phyloP scores from a whole-genome alignment of 2,888 invertebrate species.

The Agrochola macilenta region DNA sequence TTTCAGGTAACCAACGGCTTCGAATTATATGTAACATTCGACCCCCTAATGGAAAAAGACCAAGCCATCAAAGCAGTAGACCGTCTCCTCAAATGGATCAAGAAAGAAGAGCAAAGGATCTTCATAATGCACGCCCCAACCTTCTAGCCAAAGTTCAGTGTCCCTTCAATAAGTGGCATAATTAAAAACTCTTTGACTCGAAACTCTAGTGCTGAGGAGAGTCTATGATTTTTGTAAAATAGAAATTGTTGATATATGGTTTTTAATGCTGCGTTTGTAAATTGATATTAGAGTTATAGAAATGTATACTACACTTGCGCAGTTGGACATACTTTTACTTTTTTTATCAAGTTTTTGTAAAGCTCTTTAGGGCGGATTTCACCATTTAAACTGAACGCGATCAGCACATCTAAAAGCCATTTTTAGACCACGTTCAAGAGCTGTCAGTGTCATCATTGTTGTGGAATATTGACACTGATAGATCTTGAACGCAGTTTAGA shows the following conservation, averaged over 20 bases:
- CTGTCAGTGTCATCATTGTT: too few relatives aligned
- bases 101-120: slow-evolving; percentile 97
- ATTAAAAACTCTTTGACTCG: slow-evolving; percentile 78
- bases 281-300: slow-evolving; percentile 23
- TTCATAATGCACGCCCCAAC: slow-evolving; percentile 97
- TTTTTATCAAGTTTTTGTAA: not conserved
- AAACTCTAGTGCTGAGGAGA: slow-evolving; percentile 74
- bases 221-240: slow-evolving; percentile 46
- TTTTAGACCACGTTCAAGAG: too few relatives aligned
- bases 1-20: slow-evolving; percentile 96
- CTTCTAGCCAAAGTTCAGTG: slow-evolving; percentile 90
- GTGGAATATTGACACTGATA: too few relatives aligned
- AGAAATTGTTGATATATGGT: slow-evolving; percentile 25
- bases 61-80: slow-evolving; percentile 96
- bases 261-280: slow-evolving; percentile 17
- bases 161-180: slow-evolving; percentile 77
- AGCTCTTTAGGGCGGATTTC: not conserved
- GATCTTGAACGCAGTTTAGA: too few relatives aligned
- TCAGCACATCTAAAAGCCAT: too few relatives aligned
- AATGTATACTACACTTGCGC: not conserved
- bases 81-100: slow-evolving; percentile 97
- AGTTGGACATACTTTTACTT: not conserved
- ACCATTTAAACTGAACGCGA: too few relatives aligned
- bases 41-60: slow-evolving; percentile 96
- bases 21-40: slow-evolving; percentile 98